Base-by-base conservation (phyloP, 2,113 vertebrate species). In the Ictalurus furcatus region DNA sequence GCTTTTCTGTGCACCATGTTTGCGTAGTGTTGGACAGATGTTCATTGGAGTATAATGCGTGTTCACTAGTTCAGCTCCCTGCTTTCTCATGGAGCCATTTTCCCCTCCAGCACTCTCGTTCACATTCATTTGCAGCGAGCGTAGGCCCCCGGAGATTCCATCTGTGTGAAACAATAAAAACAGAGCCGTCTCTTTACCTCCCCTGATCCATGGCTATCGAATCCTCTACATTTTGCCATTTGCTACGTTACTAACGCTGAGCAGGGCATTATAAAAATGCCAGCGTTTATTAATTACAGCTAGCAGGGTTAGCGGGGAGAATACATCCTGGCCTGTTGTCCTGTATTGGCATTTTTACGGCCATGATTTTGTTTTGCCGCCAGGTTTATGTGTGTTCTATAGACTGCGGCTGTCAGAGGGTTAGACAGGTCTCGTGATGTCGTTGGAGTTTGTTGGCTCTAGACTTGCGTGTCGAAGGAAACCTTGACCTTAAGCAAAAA, bases 281-380 rank as follows among this genome's bases (percentile, higher is more conserved):
- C 67, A 56, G 88, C 90, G 90, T 93, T 94, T 92, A 94, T 95
- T 95, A 93, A 94, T 95, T 95, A 93, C 92, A 73, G 84, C 86
- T 17, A 63, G 48, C 87, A 89, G 58, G 83, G 59, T 90, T 9
- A 16, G 92, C 91, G 89, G 91, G 84, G 58, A 63, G 89, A 90
- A 90, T 95, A 92, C 89, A 89, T 87, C 73, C 86, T 16, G 37
- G 88, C 88, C 87, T 76, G 84, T 67, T 79, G 61, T 83, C 58
- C 40, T 25, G 3, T 95, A 96, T 95, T 94, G 95, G 93, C 95
- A 94, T 93, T 94, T 96, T 96, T 95, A 96, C 89, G 89, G 93
- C 92, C 89, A 86, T 90, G 92, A 94, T 94, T 94, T 93, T 94
- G 95, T 96, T 96, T 95, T 91, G 91, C 92, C 93, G 94, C 91